Base-by-base conservation (phyloP, 2,888 invertebrate species). In the Asteroscopus sphinx region DNA sequence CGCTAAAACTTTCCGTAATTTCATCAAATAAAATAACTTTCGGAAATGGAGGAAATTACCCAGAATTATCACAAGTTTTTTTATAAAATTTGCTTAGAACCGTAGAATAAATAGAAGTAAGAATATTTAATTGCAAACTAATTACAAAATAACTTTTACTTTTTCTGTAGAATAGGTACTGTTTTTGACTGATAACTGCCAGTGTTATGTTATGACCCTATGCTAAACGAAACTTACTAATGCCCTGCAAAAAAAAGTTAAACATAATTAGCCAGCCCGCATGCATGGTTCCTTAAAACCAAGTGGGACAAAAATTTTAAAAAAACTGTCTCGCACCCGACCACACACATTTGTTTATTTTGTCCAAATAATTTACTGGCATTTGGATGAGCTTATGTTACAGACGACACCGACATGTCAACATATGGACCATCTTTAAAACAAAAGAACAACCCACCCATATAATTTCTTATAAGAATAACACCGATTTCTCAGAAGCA, bases 291-390 rank as follows among this genome's bases (percentile, higher is more conserved):
- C 3, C 7, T 28, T 32, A 37, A n/a, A 28, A 28, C 1, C 15
- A 16, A 26, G 8, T 39, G 32, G 3, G n/a, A 44, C 30, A 36
- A 33, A 46, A 33, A 17, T 30, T 17, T 33, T 17, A 53, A 56
- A 55, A 59, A 63, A 21, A n/a, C 9, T 9, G 37, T 42, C 57
- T 17, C 47, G 5, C 52, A 57, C 45, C 39, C 70, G 78, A 76
- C 80, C 78, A 76, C 78, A 78, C 80, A 58, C 67, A 70, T 65
- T 76, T 75, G 74, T 77, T 76, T 76, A 68, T 74, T 75, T 74
- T 71, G 55, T 47, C 36, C 41, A 51, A 73, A 76, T 68, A 54
- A 74, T 68, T 71, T 77, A 70, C 56, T 61, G 45, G 8, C 59
- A 44, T 71, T 73, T 53, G 55, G 35, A 39, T 2, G 6, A 48